Evolutionary conservation across 2,888 invertebrate species (phyloP), one percentile per base, ranked within the genome.

Genomic region (Platerodrilus igneus): DNA sequence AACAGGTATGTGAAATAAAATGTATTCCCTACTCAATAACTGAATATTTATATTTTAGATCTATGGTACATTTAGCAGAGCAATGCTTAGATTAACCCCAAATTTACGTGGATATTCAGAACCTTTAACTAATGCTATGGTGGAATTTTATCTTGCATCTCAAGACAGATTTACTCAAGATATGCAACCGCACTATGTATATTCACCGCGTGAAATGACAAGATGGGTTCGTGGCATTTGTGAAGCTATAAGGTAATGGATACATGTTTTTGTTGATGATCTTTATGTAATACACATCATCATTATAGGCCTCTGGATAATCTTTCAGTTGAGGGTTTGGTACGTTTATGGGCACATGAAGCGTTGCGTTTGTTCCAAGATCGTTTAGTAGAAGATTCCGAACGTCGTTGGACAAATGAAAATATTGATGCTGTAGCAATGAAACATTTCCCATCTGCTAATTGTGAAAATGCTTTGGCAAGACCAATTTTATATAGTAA

Each of bases 151-250:
- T 73, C 76, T 97, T 35, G 81, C 86, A 4, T 96, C 96, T 3
- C 97, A 99, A 73, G 97, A 97, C 66, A 78, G 86, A 35, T 99
- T 99, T 69, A 99, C 99, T 1, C 97, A 97, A 70, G 99, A 99
- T 69, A 97, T 97, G 93, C 99, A 99, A 68, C 99, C 99, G 1
- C 99, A 99, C 70, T 99, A 99, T 67, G 96, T 99, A 0, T 99
- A 99, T 73, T 96, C 96, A 38, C 99, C 99, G 6, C 78, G 92
- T 60, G 99, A 99, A 72, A 92, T 99, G 93, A 99, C 99, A 0
- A 75, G 99, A 62, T 99, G 99, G 99, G 97, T 99, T 36, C 79
- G 99, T 45, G 99, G 99, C 48, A 99, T 99, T 54, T 96, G 95
- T 66, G 99, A 99, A 71, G 99, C 99, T 6, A 90, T 99, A 47